Evolutionary conservation across 1,140 invertebrate genomes (phyloP), one percentile per base, ranked within the genome.

Genomic region (Goniozus legneri): DNA sequence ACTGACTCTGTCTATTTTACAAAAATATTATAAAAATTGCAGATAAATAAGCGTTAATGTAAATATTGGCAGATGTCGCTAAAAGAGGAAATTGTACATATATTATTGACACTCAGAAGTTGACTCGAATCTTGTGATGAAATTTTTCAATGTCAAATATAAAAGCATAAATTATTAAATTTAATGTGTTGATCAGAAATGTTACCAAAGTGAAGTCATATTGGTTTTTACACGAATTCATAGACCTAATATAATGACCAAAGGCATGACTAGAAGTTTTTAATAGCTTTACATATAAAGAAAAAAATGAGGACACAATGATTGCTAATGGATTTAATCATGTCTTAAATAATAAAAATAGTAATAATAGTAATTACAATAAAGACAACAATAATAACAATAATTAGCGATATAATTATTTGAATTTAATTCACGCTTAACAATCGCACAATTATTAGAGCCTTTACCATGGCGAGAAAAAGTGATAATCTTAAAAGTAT

Each of bases 401-500:
- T 19, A n/a, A 44, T 36, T 44, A 13, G 3, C 22, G 14, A 3
- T 4, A n/a, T n/a, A n/a, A 39, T 22, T 14, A 39, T 19, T 33
- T 31, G 56, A 52, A 45, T 61, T 62, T 55, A 54, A 56, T 61
- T 56, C 45, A 40, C 56, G 49, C 58, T 62, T 56, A 38, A 45
- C 54, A 54, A 58, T 49, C 44, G 35, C 33, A 45, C 46, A 52
- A 58, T 33, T 27, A 46, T 40, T 46, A 35, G 48, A 47, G 48
- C 41, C 44, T 34, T 53, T 56, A 67, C 52, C 14, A 76, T 77
- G 74, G 73, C 74, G 40, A 70, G 73, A 15, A 75, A 76, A 52
- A 69, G 56, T 41, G 73, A 75, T 56, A 75, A 75, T 51, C 53
- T 77, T 79, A 94, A 82, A 68, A 76, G 77, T 61, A 80, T 89